Conservation (phyloP, 35 echinoderm and acorn worm genomes). For the Ophioderma brevispina region DNA sequence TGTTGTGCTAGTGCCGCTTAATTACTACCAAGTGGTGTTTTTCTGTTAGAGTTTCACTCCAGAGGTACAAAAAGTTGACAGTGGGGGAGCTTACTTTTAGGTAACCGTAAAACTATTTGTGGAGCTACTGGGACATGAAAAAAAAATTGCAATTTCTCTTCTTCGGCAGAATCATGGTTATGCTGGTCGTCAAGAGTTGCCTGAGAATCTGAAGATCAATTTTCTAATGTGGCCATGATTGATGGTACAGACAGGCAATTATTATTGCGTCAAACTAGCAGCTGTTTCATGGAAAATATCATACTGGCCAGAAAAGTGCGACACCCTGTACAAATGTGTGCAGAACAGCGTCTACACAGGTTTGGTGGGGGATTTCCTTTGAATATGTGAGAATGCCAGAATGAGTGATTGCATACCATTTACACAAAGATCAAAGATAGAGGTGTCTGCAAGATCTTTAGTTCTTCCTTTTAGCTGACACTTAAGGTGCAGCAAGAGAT, state of each 20-base stretch:
- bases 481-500: no score
- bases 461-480: no score
- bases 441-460: no score
- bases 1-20: constrained; percentile 47
- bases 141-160: not conserved
- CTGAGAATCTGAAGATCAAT: constrained; percentile 98
- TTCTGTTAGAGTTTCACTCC: no score
- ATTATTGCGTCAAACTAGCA: constrained; percentile 99
- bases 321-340: constrained; percentile 98
- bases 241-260: constrained; percentile 98
- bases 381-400: no score
- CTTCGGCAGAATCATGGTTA: constrained; percentile 89
- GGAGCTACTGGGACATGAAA: no score
- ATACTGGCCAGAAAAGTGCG: constrained; percentile 91
- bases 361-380: no score
- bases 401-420: no score
- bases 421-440: no score
- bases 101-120: no score
- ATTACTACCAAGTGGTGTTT: constrained; percentile 90
- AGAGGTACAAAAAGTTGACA: no score
- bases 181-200: constrained; percentile 93
- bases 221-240: constrained; percentile 99
- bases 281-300: constrained; percentile 98
- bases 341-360: constrained; percentile 98
- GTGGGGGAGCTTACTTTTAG: no score